Evolutionary conservation across 2,113 vertebrate genomes (phyloP).

Genomic region (Actenoides lindsayi): DNA sequence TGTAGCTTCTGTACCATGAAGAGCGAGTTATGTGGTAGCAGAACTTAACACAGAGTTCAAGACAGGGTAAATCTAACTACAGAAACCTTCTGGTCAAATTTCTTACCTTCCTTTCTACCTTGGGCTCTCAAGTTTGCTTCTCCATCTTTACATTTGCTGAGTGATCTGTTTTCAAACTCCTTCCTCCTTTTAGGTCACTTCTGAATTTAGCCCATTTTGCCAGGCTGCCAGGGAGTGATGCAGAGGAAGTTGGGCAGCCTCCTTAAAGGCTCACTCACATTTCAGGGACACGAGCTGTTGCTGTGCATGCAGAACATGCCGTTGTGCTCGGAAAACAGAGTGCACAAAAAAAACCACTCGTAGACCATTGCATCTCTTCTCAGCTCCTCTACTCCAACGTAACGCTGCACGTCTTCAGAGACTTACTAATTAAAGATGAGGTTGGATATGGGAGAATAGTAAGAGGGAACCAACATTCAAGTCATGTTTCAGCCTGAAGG

Average conservation of each 20-base stretch:
- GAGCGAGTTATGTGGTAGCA: not conserved
- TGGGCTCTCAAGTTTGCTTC: not conserved
- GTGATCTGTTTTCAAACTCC: not conserved
- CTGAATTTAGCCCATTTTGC: conserved; percentile 13
- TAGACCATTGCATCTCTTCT: not conserved
- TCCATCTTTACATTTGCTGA: not conserved
- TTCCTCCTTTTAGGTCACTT: not conserved
- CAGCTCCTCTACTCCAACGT: not conserved
- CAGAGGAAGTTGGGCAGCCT: not conserved
- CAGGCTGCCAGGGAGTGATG: not conserved
- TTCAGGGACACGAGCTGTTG: not conserved
- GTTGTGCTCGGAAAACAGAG: not conserved
- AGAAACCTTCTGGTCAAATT: not conserved
- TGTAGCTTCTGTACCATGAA: not conserved
- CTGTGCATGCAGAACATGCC: not conserved
- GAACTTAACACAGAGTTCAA: not conserved
- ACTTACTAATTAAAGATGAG: not conserved
- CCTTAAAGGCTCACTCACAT: not conserved
- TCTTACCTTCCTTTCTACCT: not conserved
- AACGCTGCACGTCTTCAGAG: not conserved
- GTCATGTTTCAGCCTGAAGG: not conserved
- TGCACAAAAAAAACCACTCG: not conserved
- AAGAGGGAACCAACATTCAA: not conserved
- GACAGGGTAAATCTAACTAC: not conserved
- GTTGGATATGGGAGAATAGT: not conserved